These are phyloP conservation scores for Oxygymnocypris stewartii DNA, from an alignment of 2,113 vertebrate genomes.

Conservation along the genomic window DNA sequence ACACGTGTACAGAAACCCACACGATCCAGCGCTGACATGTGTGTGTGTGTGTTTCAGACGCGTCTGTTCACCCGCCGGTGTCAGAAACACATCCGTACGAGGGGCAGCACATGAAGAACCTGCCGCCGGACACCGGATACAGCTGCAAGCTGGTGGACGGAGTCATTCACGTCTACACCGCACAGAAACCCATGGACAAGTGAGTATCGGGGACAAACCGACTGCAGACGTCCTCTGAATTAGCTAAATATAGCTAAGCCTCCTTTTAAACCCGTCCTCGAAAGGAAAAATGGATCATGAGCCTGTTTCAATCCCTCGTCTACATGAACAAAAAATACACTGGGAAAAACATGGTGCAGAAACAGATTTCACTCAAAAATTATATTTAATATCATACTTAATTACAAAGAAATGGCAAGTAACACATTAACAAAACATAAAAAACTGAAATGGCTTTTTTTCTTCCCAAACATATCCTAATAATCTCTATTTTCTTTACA, in stretches of 20 bases:
- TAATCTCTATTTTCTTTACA: too few relatives aligned
- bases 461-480: too few relatives aligned
- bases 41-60: constrained; percentile 73
- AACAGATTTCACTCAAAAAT: neutral
- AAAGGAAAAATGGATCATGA: neutral
- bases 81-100: constrained; percentile 88
- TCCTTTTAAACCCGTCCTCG: neutral
- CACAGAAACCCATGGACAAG: constrained; percentile 73
- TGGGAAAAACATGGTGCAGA: neutral
- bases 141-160: constrained; percentile 87
- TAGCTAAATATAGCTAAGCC: neutral
- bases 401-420: too few relatives aligned
- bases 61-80: constrained; percentile 85
- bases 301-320: neutral
- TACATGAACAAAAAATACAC: neutral
- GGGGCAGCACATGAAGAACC: constrained; percentile 78
- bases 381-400: neutral
- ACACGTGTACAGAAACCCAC: neutral
- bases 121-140: constrained; percentile 85
- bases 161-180: constrained; percentile 87
- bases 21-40: neutral
- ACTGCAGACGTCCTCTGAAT: neutral
- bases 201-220: constrained; percentile 36
- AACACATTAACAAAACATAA: too few relatives aligned
- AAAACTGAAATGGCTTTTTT: too few relatives aligned